Evolutionary conservation across 2,888 invertebrate species (phyloP).

Genomic region (Junonia oenone): DNA sequence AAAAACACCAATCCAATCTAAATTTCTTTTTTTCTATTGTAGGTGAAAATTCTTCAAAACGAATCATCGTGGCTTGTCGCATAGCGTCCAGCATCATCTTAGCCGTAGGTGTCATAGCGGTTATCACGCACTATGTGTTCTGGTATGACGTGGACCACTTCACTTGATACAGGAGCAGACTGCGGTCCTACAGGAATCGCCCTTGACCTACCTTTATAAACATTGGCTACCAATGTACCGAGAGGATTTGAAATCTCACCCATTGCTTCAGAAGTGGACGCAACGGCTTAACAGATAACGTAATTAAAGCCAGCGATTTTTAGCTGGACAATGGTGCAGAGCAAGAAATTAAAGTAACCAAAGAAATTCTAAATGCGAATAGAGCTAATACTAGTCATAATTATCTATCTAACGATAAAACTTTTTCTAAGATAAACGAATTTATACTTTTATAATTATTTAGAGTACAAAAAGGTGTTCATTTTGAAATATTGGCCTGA

Average conservation of each 20-base stretch:
- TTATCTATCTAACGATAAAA: neutral
- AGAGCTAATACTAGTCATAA: neutral
- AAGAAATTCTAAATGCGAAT: neutral
- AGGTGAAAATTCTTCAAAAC: constrained; percentile 57
- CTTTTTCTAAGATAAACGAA: neutral
- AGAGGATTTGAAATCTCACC: neutral
- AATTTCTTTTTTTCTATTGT: constrained; percentile 30
- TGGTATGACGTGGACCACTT: constrained; percentile 35
- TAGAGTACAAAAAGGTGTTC: constrained; percentile 2
- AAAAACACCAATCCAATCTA: too few species aligned
- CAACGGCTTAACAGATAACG: neutral
- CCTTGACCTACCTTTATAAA: neutral
- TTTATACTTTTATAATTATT: neutral
- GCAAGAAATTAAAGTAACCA: neutral
- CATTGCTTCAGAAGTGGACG: neutral
- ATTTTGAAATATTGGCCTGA: neutral
- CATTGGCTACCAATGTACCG: neutral
- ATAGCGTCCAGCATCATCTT: constrained; percentile 45
- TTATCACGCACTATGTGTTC: constrained; percentile 38
- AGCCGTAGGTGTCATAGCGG: constrained; percentile 35
- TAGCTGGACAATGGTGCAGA: neutral
- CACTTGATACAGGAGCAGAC: constrained; percentile 33
- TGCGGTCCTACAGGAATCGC: neutral
- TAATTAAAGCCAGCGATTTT: neutral
- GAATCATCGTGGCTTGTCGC: constrained; percentile 39